phyloP scores from a whole-genome alignment of 2,888 invertebrate genomes.

The Chrysolina americana region DNA sequence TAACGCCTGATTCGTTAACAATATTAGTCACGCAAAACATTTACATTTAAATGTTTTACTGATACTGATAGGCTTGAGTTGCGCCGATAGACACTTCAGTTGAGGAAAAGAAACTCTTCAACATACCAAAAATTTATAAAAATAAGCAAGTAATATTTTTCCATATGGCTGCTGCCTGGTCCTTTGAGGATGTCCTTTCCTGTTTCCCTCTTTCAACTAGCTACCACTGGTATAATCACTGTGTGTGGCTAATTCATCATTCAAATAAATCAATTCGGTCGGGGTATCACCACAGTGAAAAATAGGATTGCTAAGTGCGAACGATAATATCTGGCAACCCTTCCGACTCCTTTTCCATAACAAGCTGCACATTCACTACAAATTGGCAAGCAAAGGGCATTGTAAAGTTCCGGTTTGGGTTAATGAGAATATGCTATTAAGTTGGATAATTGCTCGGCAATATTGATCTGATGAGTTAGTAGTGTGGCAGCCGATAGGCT shows the following conservation, averaged over 20 bases:
- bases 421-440: conserved; percentile 66
- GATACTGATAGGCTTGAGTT: too few species aligned
- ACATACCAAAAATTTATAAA: too few species aligned
- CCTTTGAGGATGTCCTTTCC: too few species aligned
- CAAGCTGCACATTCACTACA: conserved; percentile 47
- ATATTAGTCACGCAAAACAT: too few species aligned
- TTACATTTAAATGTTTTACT: too few species aligned
- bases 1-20: too few species aligned
- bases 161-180: too few species aligned
- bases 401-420: conserved; percentile 62
- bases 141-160: too few species aligned
- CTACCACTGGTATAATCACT: too few species aligned
- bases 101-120: too few species aligned
- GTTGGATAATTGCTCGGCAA: conserved; percentile 65
- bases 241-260: neutral
- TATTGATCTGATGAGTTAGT: conserved; percentile 66
- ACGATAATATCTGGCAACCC: conserved; percentile 29
- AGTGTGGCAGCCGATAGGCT: conserved; percentile 64
- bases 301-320: conserved; percentile 3
- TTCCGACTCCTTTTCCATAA: conserved; percentile 28
- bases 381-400: conserved; percentile 56
- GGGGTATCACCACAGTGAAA: conserved; percentile 8
- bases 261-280: neutral
- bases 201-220: too few species aligned
- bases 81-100: too few species aligned